These are phyloP conservation scores for Lagodon rhomboides DNA, from an alignment of 2,797 vertebrate species.

Conservation along the genomic window DNA sequence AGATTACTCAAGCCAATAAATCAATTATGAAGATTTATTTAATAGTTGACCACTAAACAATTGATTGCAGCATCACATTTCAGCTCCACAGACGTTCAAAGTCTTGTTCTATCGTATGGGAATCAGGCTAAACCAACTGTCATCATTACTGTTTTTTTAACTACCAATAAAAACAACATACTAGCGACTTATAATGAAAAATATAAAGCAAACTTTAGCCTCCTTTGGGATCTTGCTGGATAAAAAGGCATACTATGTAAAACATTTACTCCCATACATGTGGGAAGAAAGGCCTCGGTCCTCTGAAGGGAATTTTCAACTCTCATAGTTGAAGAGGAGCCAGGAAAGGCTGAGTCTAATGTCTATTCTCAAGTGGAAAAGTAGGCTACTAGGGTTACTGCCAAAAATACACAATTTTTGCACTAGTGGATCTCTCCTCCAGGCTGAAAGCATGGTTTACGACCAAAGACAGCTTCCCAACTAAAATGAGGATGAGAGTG, in stretches of 20 bases:
- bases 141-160: not conserved
- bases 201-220: not conserved
- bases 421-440: slow-evolving; percentile 45
- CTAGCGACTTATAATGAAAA: not conserved
- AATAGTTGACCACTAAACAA: no score
- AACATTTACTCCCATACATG: slow-evolving; percentile 44
- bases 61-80: no score
- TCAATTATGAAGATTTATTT: no score
- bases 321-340: slow-evolving; percentile 68
- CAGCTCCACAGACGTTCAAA: slow-evolving; percentile 4
- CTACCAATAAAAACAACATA: not conserved
- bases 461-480: slow-evolving; percentile 63
- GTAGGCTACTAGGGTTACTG: slow-evolving; percentile 49
- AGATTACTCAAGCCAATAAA: no score
- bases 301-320: slow-evolving; percentile 57
- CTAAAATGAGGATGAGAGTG: slow-evolving; percentile 65
- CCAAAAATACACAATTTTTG: slow-evolving; percentile 64
- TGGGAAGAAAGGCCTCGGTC: slow-evolving; percentile 31
- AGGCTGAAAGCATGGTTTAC: slow-evolving; percentile 48
- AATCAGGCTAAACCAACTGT: slow-evolving; percentile 1
- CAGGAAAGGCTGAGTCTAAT: slow-evolving; percentile 57
- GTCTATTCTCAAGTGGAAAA: slow-evolving; percentile 68
- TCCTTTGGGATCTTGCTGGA: not conserved
- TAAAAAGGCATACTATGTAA: slow-evolving; percentile 35
- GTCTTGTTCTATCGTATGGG: not conserved